Base-by-base conservation (phyloP, 2,888 invertebrate species). In the Sicus ferrugineus region DNA sequence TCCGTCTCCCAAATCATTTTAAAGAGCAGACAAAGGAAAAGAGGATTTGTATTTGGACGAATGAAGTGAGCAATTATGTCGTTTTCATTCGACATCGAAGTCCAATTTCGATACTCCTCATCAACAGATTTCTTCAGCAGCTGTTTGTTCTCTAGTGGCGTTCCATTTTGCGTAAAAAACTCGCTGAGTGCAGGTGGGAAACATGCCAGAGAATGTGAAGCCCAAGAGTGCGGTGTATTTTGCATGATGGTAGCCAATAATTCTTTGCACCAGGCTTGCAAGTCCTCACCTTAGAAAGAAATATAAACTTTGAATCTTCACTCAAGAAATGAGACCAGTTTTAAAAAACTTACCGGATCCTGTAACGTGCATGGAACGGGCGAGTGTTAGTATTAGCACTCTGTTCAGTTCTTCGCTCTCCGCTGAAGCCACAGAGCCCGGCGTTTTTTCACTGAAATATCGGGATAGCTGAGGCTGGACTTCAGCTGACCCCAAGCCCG, bases 1-100 rank as follows among this genome's bases (percentile, higher is more conserved):
- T 96, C 96, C 0, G 95, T 96, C 83, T 98, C 97, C 78, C 97
- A 89, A 75, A 97, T 91, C 91, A 96, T 96, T 86, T 97, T 97
- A 92, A 96, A 98, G 2, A 98, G 86, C 30, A 98, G 88, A 81
- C 97, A 98, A 0, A 97, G 87, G 83, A 98, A 98, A 23, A 97
- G 86, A 0, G 94, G 92, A 42, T 96, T 95, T 3, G 96, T 95
- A 50, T 94, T 94, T n/a, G 94, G 93, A 21, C 95, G 93, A 1
- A 96, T 95, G 83, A 98, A 98, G 84, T 98, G 97, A 1, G 95
- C 92, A 78, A 98, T 95, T 50, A 97, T 95, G 81, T 97, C 97
- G 82, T 95, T 96, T 82, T 98, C 97, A 84, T 96, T 97, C 54
- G 93, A 95, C 97, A 98, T 97, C 0, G 95, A 94, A 54, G 93